Conservation (phyloP, 2,113 vertebrate species). For the Origma solitaria region DNA sequence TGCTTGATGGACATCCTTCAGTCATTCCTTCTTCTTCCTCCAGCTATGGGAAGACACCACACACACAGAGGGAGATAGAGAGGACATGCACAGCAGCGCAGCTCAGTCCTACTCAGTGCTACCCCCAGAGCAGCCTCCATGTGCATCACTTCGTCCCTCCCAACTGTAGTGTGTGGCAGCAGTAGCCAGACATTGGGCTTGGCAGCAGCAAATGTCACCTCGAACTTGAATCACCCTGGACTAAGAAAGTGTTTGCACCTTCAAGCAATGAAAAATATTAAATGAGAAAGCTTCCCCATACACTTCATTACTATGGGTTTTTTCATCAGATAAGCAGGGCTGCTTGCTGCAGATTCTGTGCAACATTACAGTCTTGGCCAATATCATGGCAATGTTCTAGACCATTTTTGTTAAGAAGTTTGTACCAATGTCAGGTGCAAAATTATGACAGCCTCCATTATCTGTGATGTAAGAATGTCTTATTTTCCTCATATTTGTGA, state of each 20-base stretch:
- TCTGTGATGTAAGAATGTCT: neutral
- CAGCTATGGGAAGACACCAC: neutral
- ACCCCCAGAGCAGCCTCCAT: neutral
- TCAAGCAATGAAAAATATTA: neutral
- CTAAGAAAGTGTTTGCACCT: neutral
- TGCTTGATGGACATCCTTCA: neutral
- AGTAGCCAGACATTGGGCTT: neutral
- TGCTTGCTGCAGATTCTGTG: neutral
- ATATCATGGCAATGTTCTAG: rapidly evolving
- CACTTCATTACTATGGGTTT: neutral
- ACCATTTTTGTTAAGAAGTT: neutral
- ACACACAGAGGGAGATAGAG: rapidly evolving
- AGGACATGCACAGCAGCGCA: neutral
- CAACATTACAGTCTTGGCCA: neutral
- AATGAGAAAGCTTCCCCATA: neutral
- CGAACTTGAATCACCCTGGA: rapidly evolving
- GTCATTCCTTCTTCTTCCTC: neutral
- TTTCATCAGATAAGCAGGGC: neutral
- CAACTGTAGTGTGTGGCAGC: rapidly evolving
- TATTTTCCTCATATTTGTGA: neutral
- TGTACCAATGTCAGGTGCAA: neutral
- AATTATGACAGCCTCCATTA: neutral
- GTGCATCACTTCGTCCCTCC: neutral
- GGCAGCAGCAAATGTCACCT: neutral
- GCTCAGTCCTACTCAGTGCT: neutral